Conservation (phyloP, 2,113 vertebrate species). For the Laticauda colubrina region DNA sequence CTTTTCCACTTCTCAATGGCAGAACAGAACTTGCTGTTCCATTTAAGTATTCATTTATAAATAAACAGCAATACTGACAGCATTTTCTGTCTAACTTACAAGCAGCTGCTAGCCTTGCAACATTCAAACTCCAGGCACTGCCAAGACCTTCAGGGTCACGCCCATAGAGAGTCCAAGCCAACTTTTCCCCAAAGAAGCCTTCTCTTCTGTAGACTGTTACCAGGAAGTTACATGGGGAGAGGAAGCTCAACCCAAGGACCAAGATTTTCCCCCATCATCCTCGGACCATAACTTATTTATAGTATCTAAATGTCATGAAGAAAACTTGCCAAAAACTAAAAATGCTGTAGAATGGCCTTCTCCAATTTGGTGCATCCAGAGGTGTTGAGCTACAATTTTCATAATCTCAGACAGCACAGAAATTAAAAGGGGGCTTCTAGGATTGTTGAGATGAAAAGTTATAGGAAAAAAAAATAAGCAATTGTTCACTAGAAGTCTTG, state of each 20-base stretch:
- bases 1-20: background rate
- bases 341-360: background rate
- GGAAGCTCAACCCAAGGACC: background rate
- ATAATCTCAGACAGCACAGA: background rate
- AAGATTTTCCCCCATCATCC: background rate
- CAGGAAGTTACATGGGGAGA: background rate
- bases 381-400: background rate
- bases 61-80: constrained; percentile 30
- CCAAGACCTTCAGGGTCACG: constrained; percentile 11
- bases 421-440: background rate
- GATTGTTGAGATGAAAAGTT: background rate
- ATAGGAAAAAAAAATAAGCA: background rate
- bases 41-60: background rate
- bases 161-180: constrained; percentile 37
- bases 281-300: background rate
- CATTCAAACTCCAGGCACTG: background rate
- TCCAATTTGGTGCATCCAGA: background rate
- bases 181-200: background rate
- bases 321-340: background rate
- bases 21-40: background rate
- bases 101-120: constrained; percentile 1
- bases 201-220: background rate
- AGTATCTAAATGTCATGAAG: background rate
- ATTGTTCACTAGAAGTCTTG: background rate
- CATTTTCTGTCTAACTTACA: background rate